A percentile compares a stretch with the other conserved stretches of the same genome.
These are phyloP conservation scores for Malurus cyaneus DNA, from an alignment of 2,113 vertebrate genomes.

Conservation along the genomic window DNA sequence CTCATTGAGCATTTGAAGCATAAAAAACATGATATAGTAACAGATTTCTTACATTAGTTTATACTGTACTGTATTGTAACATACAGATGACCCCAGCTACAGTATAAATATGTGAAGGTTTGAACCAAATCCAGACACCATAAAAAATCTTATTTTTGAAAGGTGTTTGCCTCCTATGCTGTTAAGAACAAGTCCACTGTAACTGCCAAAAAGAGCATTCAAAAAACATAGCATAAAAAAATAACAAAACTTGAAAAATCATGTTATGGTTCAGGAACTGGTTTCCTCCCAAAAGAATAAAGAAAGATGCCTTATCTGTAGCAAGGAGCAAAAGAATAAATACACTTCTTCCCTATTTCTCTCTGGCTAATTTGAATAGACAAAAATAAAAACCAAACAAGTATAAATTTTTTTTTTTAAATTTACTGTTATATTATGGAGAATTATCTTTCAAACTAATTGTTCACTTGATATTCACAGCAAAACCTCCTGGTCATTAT, in stretches of 20 bases:
- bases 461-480: not conserved
- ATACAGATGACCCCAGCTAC: not conserved
- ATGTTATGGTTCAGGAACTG: not conserved
- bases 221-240: not conserved
- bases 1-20: not conserved
- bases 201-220: not conserved
- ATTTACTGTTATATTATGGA: not conserved
- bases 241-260: not conserved
- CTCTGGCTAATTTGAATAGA: not conserved
- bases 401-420: not conserved
- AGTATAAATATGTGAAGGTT: not conserved
- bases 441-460: not conserved
- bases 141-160: not conserved
- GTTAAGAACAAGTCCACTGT: not conserved
- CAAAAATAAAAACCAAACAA: not conserved
- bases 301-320: not conserved
- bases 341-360: not conserved
- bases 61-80: not conserved
- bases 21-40: not conserved
- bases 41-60: not conserved
- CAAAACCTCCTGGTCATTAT: not conserved
- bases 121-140: not conserved
- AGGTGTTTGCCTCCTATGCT: not conserved
- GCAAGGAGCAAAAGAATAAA: not conserved
- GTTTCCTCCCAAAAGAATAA: not conserved